These are phyloP conservation scores for Synanthedon vespiformis DNA, from an alignment of 2,888 invertebrate genomes.

Conservation along the genomic window DNA sequence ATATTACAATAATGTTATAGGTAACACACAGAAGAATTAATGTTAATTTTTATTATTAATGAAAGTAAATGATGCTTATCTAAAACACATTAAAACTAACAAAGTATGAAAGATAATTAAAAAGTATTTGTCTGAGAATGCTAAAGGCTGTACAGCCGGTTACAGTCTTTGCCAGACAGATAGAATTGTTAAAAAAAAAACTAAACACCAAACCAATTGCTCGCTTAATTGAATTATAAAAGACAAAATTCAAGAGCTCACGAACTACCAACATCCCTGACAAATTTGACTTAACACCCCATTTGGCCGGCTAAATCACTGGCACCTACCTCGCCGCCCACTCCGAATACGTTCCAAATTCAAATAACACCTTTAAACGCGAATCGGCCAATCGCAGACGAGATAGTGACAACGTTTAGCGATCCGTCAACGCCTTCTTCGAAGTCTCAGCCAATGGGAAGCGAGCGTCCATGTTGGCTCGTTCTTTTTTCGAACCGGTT, in stretches of 20 bases:
- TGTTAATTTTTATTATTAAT: no score
- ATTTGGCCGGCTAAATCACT: conserved; percentile 55
- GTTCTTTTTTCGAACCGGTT: conserved; percentile 40
- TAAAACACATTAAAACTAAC: conserved; percentile 52
- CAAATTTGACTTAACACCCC: conserved; percentile 40
- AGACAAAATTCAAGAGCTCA: conserved; percentile 45
- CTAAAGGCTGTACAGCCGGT: conserved; percentile 24
- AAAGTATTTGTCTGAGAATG: conserved; percentile 38
- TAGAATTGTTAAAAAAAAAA: conserved; percentile 38
- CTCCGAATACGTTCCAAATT: conserved; percentile 53
- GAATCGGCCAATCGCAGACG: conserved; percentile 38
- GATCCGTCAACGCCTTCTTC: conserved; percentile 36
- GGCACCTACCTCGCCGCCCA: conserved; percentile 51
- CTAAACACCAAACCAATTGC: conserved; percentile 42
- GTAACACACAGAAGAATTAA: no score
- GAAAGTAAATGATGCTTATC: no score
- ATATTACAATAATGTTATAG: conserved; percentile 6
- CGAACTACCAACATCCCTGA: conserved; percentile 22
- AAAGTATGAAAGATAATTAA: conserved; percentile 71
- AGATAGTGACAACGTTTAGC: conserved; percentile 41
- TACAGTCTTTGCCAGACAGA: conserved; percentile 14
- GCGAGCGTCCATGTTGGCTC: conserved; percentile 44
- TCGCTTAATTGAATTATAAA: conserved; percentile 59
- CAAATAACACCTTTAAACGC: conserved; percentile 46
- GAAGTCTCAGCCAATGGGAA: conserved; percentile 36